phyloP scores from a whole-genome alignment of 1,140 invertebrate genomes.

The Micrasema minimum region DNA sequence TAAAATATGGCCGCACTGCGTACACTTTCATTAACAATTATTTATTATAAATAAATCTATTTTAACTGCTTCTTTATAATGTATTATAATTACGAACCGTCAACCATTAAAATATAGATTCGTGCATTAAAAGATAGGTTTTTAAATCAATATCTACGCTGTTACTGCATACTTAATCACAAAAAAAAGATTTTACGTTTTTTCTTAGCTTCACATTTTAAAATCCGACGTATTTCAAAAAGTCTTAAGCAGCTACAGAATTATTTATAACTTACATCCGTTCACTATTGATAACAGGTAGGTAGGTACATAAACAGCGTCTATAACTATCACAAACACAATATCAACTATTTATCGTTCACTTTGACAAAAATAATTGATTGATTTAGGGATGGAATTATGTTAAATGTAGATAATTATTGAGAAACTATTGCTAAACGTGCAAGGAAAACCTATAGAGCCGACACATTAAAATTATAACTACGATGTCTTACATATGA shows the following conservation, averaged over 20 bases:
- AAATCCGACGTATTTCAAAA: too few relatives aligned
- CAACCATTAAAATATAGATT: too few relatives aligned
- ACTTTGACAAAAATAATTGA: background rate
- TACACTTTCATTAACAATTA: background rate
- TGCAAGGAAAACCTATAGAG: background rate
- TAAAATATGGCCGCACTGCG: conserved; percentile 27
- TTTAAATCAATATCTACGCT: too few relatives aligned
- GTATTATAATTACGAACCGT: too few relatives aligned
- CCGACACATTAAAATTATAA: conserved; percentile 18
- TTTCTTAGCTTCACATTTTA: too few relatives aligned
- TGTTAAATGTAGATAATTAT: background rate
- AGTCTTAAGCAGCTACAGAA: too few relatives aligned
- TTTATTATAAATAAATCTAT: too few relatives aligned
- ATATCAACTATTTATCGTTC: background rate
- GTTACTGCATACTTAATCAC: too few relatives aligned
- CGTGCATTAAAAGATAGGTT: too few relatives aligned
- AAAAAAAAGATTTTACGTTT: too few relatives aligned
- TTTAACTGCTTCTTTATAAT: too few relatives aligned
- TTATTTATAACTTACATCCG: conserved; percentile 1
- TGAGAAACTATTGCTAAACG: background rate
- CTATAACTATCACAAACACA: conserved; percentile 11
- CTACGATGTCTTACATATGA: conserved; percentile 6
- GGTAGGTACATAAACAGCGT: conserved; percentile 5
- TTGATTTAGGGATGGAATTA: conserved; percentile 5
- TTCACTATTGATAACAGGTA: background rate